phyloP scores from a whole-genome alignment of 2,113 vertebrate species.

The Leptobrachium leishanense region DNA sequence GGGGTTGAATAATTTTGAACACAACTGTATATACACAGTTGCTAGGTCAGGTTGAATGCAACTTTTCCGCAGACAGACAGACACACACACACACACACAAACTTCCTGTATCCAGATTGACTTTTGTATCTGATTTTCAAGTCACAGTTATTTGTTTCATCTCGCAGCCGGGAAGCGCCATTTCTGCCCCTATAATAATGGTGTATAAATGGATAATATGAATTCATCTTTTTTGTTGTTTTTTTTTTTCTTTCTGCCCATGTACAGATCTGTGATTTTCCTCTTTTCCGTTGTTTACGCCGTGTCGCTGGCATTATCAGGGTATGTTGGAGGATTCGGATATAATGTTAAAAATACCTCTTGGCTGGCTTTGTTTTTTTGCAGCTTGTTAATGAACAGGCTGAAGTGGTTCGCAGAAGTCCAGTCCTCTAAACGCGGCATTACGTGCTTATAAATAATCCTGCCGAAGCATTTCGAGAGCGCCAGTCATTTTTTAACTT shows the following conservation, averaged over 20 bases:
- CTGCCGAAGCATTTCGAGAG: background rate
- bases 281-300: background rate
- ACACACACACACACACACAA: no score
- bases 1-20: no score
- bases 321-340: background rate
- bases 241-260: slow-evolving; percentile 22
- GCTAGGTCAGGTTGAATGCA: no score
- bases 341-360: slow-evolving; percentile 30
- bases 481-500: background rate
- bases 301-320: background rate
- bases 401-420: slow-evolving; percentile 1
- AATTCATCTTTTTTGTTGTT: background rate
- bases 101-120: no score
- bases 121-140: no score
- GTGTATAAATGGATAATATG: background rate
- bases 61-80: no score
- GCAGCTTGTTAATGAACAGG: slow-evolving; percentile 28
- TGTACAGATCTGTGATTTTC: slow-evolving; percentile 15
- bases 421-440: slow-evolving; percentile 3
- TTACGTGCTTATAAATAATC: background rate
- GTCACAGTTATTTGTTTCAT: no score
- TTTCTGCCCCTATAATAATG: no score
- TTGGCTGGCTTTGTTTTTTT: background rate
- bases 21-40: no score
- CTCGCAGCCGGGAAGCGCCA: no score